A percentile compares a stretch with the other conserved stretches of the same genome.
Evolutionary conservation across 2,888 invertebrate genomes (phyloP).

Genomic region (Epicampocera succincta): DNA sequence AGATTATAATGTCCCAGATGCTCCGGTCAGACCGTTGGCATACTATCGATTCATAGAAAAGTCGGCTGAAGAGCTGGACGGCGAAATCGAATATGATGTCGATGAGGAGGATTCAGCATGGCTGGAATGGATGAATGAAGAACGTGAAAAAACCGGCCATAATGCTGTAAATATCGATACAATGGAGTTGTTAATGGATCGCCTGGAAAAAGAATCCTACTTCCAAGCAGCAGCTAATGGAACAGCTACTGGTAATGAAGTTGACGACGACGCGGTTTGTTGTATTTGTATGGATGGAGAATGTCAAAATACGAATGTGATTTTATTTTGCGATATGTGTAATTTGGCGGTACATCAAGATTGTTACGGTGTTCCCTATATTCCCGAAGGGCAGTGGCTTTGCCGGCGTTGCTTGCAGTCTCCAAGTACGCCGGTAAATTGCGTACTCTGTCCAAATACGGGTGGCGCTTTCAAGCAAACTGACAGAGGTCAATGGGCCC

Average conservation of each 20-base stretch:
- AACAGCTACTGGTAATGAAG: conserved; percentile 88
- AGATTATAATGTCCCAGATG: conserved; percentile 91
- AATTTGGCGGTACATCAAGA: conserved; percentile 99
- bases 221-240: conserved; percentile 90
- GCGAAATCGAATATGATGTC: conserved; percentile 97
- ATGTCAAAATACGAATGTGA: conserved; percentile 99
- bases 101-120: conserved; percentile 99
- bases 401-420: conserved; percentile 98
- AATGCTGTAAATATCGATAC: conserved; percentile 92
- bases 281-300: conserved; percentile 99
- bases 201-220: conserved; percentile 98
- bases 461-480: conserved; percentile 99
- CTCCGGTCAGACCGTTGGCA: conserved; percentile 91
- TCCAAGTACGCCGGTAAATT: conserved; percentile 97
- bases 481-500: conserved; percentile 97
- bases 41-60: conserved; percentile 97
- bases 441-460: conserved; percentile 98
- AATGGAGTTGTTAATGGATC: conserved; percentile 97
- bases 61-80: conserved; percentile 95
- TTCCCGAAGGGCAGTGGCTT: conserved; percentile 98
- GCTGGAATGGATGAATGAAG: conserved; percentile 94
- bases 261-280: conserved; percentile 99
- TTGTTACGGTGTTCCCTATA: conserved; percentile 97
- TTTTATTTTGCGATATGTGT: conserved; percentile 99
- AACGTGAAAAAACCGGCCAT: conserved; percentile 87